Evolutionary conservation across 2,113 vertebrate genomes (phyloP).

Genomic region (Anoplopoma fimbria): DNA sequence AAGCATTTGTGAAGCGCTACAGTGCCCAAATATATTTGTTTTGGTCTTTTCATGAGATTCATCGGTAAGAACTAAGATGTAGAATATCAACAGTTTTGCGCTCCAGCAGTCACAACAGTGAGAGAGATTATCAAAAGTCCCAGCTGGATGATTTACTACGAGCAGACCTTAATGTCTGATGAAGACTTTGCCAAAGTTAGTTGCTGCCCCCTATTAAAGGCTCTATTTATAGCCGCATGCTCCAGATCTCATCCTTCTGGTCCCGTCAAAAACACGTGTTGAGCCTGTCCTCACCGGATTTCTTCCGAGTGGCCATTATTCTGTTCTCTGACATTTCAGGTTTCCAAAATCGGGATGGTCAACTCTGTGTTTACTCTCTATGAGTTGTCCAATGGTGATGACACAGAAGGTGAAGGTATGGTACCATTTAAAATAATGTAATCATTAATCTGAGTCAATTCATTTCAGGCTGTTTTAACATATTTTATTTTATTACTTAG

Average conservation of each 20-base stretch:
- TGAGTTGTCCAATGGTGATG: slow-evolving; percentile 92
- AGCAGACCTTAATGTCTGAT: neutral
- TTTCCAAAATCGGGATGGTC: slow-evolving; percentile 92
- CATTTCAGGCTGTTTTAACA: neutral
- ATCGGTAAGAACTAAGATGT: neutral
- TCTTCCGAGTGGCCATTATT: neutral
- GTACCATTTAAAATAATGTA: neutral
- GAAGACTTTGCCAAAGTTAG: neutral
- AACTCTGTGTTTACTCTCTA: slow-evolving; percentile 97
- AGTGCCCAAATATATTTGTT: too few species aligned
- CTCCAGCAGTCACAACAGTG: neutral
- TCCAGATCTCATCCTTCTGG: neutral
- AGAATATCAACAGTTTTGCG: too few species aligned
- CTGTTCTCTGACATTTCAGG: slow-evolving; percentile 76
- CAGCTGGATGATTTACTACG: neutral
- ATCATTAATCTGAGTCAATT: neutral
- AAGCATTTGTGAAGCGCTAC: too few species aligned
- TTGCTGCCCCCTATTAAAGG: neutral
- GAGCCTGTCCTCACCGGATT: neutral
- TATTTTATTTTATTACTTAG: neutral
- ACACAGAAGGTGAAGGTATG: slow-evolving; percentile 94
- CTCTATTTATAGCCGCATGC: neutral
- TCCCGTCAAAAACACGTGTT: neutral
- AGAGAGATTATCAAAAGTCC: neutral
- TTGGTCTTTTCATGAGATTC: neutral